phyloP scores from a whole-genome alignment of 2,888 invertebrate genomes.

The Temnothorax unifasciatus region DNA sequence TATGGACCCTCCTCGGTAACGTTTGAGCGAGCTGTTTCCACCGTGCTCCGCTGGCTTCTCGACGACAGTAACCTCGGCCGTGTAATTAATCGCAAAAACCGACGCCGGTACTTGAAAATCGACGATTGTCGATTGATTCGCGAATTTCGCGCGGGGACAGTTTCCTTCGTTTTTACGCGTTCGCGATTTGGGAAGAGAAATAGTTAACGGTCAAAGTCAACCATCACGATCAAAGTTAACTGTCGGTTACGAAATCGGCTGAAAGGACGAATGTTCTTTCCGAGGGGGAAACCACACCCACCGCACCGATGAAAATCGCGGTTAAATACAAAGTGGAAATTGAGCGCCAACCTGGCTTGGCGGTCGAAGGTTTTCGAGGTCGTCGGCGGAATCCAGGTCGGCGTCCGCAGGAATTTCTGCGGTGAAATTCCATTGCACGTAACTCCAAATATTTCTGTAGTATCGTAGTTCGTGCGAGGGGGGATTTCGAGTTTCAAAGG shows the following conservation, averaged over 20 bases:
- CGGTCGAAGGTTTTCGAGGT: constrained; percentile 77
- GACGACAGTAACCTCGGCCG: constrained; percentile 66
- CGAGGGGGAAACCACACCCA: constrained; percentile 21
- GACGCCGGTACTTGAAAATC: neutral
- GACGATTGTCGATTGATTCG: constrained; percentile 21
- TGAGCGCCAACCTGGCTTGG: constrained; percentile 67
- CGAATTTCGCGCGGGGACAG: neutral
- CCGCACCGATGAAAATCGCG: constrained; percentile 50
- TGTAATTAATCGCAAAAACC: constrained; percentile 63
- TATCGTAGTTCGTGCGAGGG: constrained; percentile 59
- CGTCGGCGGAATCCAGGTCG: constrained; percentile 77
- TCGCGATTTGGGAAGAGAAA: neutral
- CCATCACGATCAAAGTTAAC: neutral
- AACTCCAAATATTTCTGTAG: constrained; percentile 74
- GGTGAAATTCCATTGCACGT: constrained; percentile 73
- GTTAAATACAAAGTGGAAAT: constrained; percentile 73
- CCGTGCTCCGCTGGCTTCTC: constrained; percentile 74
- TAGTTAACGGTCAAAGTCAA: too few species aligned
- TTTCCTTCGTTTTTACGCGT: neutral
- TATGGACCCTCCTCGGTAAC: constrained; percentile 71
- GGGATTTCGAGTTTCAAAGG: constrained; percentile 67
- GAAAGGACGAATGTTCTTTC: constrained; percentile 13
- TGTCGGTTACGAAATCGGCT: too few species aligned
- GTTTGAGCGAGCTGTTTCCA: constrained; percentile 75
- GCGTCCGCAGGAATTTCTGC: constrained; percentile 77